Conservation (phyloP, 1,140 invertebrate species). For the Drosophila rhopaloa region DNA sequence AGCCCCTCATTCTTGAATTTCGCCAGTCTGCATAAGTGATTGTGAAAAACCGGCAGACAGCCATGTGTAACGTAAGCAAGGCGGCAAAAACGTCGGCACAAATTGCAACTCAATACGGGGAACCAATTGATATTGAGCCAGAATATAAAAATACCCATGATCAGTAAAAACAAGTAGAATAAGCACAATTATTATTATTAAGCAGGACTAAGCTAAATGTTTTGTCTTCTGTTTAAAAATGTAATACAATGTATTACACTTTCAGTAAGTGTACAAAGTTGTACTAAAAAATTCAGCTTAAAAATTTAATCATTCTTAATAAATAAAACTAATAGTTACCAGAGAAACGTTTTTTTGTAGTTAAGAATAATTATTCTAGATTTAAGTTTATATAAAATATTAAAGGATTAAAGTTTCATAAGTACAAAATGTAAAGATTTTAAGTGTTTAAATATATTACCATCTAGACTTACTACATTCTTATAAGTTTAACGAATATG, state of each 20-base stretch:
- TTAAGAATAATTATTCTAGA: too few species aligned
- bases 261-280: neutral
- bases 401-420: too few species aligned
- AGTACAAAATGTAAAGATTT: too few species aligned
- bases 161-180: neutral
- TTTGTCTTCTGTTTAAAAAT: neutral
- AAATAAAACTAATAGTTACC: too few species aligned
- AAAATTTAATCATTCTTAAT: too few species aligned
- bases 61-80: constrained; percentile 58
- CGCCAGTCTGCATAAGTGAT: constrained; percentile 24
- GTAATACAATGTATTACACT: neutral
- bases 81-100: constrained; percentile 61
- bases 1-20: constrained; percentile 37
- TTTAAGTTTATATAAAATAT: too few species aligned
- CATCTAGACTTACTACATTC: too few species aligned
- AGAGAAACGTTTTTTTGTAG: too few species aligned
- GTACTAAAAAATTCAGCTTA: neutral
- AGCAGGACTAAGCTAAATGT: neutral
- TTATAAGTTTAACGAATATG: too few species aligned
- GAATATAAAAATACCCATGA: neutral
- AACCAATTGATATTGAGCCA: constrained; percentile 4
- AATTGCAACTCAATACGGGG: constrained; percentile 57
- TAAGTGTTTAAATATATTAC: too few species aligned
- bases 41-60: constrained; percentile 24
- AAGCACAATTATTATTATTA: neutral